Evolutionary conservation across 1,140 invertebrate species (phyloP), one percentile per base, ranked within the genome.

Genomic region (Zaprionus inermis): DNA sequence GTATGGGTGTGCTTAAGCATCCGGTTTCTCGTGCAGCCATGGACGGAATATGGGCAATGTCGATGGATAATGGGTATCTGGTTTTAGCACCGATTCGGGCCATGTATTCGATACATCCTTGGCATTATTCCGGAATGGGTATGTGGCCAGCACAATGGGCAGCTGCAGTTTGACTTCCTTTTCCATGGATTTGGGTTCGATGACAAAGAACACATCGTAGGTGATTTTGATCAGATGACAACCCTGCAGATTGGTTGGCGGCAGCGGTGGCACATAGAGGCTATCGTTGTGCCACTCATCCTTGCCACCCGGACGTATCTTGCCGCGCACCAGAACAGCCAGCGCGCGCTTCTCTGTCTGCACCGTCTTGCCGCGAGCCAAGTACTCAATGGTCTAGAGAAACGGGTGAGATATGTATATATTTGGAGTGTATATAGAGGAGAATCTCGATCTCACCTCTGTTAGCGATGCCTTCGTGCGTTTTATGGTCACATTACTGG

Each of bases 171-270:
- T 98, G 30, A 98, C 96, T 82, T 97, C 96, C 92, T 98, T 98
- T 90, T 98, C 97, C 85, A 98, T 93, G 73, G 97, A 97, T 93
- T 97, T 98, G 69, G 97, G 97, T 88, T 96, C 96, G 80, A 98
- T 96, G 68, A 98, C 95, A 91, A 98, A 98, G 93, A 97, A 97
- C 54, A 99, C 96, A 92, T 98, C 97, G 92, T 99, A 99, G 79
- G 98, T 95, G 72, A 99, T 97, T 91, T 97, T 96, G 80, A 99
- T 99, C 68, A 99, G 95, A 92, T 98, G 97, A 92, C 98, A 99
- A 41, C 98, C 98, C 72, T 97, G 94, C n/a, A 99, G 93, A 94
- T 98, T 98, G 20, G 98, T 99, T 11, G 98, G 98, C 52, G 98
- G 98, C 73, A 99, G 93, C 18, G 98, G 97, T 65, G 98, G 98